phyloP scores from a whole-genome alignment of 2,113 vertebrate species.

The Astatotilapia flaviijosephi region DNA sequence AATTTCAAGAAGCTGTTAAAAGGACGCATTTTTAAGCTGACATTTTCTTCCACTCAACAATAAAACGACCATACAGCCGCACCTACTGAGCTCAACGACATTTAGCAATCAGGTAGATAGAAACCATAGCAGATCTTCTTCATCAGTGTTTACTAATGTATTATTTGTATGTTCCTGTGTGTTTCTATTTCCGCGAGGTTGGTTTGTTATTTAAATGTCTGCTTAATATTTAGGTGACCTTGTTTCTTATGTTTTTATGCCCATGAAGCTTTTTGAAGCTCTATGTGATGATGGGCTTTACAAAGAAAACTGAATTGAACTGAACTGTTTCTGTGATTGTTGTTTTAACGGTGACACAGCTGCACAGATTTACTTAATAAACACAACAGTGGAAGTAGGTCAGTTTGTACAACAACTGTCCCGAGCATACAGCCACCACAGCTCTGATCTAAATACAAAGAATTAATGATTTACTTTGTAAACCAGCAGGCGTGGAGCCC shows the following conservation, averaged over 20 bases:
- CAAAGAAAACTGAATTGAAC: not conserved
- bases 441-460: not conserved
- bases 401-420: not conserved
- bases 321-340: not conserved
- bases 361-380: not conserved
- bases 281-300: not conserved
- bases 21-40: not conserved
- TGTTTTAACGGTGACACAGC: not conserved
- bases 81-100: not conserved
- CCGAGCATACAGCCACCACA: not conserved
- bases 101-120: fast-evolving
- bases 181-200: not conserved
- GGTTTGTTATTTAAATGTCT: not conserved
- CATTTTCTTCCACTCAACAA: not conserved
- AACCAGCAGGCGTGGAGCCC: not conserved
- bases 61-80: fast-evolving
- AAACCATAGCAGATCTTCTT: not conserved
- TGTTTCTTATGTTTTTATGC: fast-evolving
- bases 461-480: not conserved
- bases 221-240: not conserved
- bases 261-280: not conserved
- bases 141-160: fast-evolving
- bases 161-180: not conserved
- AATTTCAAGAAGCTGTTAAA: not conserved
- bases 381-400: not conserved